A percentile compares a stretch with the other conserved stretches of the same genome.
phyloP scores from a whole-genome alignment of 2,113 vertebrate genomes.

The Calonectris borealis region DNA sequence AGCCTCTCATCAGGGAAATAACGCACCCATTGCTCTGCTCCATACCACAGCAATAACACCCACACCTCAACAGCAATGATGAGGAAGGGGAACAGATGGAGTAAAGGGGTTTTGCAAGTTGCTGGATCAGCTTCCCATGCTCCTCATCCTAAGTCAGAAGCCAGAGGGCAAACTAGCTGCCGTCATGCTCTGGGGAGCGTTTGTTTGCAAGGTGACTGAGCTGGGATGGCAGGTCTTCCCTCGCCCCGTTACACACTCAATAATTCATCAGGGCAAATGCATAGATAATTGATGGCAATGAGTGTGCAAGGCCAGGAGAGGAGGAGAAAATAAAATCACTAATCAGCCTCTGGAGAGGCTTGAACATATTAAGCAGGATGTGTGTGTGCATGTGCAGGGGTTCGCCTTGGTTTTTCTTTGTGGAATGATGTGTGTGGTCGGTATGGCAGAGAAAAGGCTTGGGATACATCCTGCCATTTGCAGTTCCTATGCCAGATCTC shows the following conservation, averaged over 20 bases:
- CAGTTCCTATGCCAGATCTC: neutral
- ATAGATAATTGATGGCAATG: slow-evolving; percentile 37
- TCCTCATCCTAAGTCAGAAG: neutral
- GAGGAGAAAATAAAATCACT: slow-evolving; percentile 36
- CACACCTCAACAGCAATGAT: neutral
- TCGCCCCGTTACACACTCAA: neutral
- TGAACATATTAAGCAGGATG: neutral
- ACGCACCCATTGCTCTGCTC: neutral
- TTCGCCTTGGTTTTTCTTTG: neutral
- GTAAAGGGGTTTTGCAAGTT: neutral
- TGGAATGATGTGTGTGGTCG: neutral
- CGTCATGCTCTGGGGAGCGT: neutral
- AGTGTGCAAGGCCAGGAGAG: neutral
- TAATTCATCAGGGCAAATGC: slow-evolving; percentile 49
- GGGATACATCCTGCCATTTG: neutral
- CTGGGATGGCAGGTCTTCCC: neutral
- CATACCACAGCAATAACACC: neutral
- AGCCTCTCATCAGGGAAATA: neutral
- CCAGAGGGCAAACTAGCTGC: neutral
- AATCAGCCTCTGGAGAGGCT: slow-evolving; percentile 30
- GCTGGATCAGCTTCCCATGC: neutral
- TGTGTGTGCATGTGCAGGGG: neutral
- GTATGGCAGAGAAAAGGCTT: neutral
- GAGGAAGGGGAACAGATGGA: neutral
- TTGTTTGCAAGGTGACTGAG: slow-evolving; percentile 18